Evolutionary conservation across 2,113 vertebrate genomes (phyloP).

Genomic region (Dissostichus mawsoni): DNA sequence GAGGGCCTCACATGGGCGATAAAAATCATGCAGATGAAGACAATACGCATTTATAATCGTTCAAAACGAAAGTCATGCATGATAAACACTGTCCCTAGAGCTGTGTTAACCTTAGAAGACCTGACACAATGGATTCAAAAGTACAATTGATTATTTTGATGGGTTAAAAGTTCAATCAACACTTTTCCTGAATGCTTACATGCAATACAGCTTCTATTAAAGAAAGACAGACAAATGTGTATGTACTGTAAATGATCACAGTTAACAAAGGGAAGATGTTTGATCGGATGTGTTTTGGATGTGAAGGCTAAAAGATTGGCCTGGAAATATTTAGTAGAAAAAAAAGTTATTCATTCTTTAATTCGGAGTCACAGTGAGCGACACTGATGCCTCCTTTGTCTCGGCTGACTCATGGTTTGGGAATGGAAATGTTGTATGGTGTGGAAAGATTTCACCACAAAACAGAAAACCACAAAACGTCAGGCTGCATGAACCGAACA

Average conservation of each 20-base stretch:
- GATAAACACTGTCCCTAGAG: conserved; percentile 72
- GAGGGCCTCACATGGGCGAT: conserved; percentile 71
- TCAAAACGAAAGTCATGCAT: conserved; percentile 69
- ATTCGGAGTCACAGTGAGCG: conserved; percentile 58
- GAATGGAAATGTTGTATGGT: conserved; percentile 78
- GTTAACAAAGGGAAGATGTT: conserved; percentile 26
- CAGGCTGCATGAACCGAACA: conserved; percentile 69
- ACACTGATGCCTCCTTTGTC: conserved; percentile 80
- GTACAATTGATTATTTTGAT: conserved; percentile 71
- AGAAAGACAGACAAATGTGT: conserved; percentile 9
- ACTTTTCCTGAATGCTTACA: conserved; percentile 41
- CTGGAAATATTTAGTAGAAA: conserved; percentile 47
- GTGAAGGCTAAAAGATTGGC: conserved; percentile 21
- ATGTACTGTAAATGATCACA: conserved; percentile 36
- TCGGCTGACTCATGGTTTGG: conserved; percentile 77
- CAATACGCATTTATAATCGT: conserved; percentile 70
- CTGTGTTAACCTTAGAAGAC: conserved; percentile 69
- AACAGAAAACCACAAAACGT: conserved; percentile 63
- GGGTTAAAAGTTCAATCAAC: conserved; percentile 52
- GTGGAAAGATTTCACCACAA: conserved; percentile 79
- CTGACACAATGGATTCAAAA: conserved; percentile 46
- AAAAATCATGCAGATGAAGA: conserved; percentile 75
- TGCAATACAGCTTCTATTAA: conserved; percentile 1
- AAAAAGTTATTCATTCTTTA: conserved; percentile 64
- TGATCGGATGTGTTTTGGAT: conserved; percentile 30